Base-by-base conservation (phyloP, 2,797 vertebrate genomes). In the Syngnathus acus region DNA sequence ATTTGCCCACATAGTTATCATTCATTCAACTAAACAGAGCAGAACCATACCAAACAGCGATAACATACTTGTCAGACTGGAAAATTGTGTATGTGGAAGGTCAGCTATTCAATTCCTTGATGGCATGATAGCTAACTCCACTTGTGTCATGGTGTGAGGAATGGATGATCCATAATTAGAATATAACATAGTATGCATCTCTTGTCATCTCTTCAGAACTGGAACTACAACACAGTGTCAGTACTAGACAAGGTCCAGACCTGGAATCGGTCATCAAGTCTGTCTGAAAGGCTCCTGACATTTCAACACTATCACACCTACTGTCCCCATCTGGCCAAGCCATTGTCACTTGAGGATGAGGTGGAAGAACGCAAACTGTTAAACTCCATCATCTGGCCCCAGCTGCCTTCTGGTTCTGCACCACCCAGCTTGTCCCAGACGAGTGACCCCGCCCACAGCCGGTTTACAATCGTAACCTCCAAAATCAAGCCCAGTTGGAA, bases 371-470 rank as follows among this genome's bases (percentile, higher is more conserved):
- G 86, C 7, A 88, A 86, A 0, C 79, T 99, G 72, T 81, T 98
- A 82, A 90, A 92, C 32, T 87, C 91, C 13, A 83, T 96, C 38
- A 47, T 86, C 68, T 94, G 94, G 94, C 93, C 93, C 0, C 84
- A 83, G 19, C 91, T 92, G 0, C 86, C 80, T 0, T 38, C 68
- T 42, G 71, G 16, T 61, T 73, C 79, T 1, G 43, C 78, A 5
- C 39, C 88, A 0, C 66, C 71, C 2, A 26, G 86, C 5, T 89
- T 97, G 72, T 72, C 78, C 40, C 88, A 90, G 77, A 97, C 95
- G 40, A 95, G 92, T 0, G 92, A 96, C 84, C 93, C 96, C 0
- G 75, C 90, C 43, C 94, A 84, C 65, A 97, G 95, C 80, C 90
- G 91, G 74, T 98, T 97, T 42, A 81, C 92, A 70, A 94, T 98